Evolutionary conservation across 2,113 vertebrate species (phyloP).

Genomic region (Microcebus jonahi): DNA sequence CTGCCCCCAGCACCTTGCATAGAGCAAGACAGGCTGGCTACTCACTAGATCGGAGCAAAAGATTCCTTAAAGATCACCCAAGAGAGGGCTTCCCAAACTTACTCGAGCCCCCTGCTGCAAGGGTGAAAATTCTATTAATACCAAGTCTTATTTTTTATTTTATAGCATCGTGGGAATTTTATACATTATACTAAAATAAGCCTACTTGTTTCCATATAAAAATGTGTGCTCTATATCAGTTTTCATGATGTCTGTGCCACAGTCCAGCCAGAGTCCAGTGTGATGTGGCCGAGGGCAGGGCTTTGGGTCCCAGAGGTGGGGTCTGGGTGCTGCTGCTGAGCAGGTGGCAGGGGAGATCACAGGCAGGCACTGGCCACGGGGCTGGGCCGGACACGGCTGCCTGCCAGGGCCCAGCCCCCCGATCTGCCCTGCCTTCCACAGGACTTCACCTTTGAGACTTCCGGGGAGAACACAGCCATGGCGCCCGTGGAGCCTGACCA

Average conservation of each 20-base stretch:
- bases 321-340: too few species aligned
- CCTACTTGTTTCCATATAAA: background rate
- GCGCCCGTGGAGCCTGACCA: background rate
- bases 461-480: slow-evolving; percentile 63
- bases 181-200: background rate
- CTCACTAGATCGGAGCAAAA: background rate
- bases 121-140: background rate
- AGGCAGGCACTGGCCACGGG: background rate
- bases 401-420: background rate
- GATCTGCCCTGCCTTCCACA: slow-evolving; percentile 13
- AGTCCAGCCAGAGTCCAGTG: background rate
- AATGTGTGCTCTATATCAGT: background rate
- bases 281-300: too few species aligned
- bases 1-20: background rate
- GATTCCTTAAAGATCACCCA: background rate
- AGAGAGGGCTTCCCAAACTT: background rate
- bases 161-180: accelerated
- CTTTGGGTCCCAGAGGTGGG: background rate
- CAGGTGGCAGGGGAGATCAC: too few species aligned
- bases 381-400: slow-evolving; percentile 48
- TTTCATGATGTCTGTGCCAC: background rate
- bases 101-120: accelerated
- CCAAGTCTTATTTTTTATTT: background rate
- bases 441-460: slow-evolving; percentile 83
- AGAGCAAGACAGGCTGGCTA: background rate